These are phyloP conservation scores for Grantiella picta DNA, from an alignment of 2,113 vertebrate species.

Conservation along the genomic window DNA sequence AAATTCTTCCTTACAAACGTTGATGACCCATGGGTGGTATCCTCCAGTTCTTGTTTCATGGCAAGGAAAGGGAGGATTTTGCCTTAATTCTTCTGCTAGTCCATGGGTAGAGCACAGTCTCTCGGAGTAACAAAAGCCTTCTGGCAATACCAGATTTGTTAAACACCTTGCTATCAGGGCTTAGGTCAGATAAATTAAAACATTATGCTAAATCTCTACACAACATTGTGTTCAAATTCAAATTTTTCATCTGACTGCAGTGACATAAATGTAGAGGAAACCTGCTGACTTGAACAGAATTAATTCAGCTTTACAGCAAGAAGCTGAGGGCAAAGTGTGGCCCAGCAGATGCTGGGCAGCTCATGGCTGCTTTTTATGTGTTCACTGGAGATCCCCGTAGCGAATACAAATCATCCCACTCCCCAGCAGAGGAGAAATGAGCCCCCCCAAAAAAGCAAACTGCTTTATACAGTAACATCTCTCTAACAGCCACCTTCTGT, in stretches of 20 bases:
- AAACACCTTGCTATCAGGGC: background rate
- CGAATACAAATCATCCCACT: background rate
- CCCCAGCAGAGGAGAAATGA: background rate
- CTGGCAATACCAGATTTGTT: background rate
- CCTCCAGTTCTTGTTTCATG: accelerated
- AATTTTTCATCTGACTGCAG: background rate
- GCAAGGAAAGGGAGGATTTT: background rate
- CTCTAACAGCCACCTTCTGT: background rate
- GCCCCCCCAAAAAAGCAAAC: background rate
- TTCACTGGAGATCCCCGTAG: background rate
- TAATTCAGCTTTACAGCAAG: background rate
- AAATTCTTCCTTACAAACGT: background rate
- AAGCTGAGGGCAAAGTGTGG: background rate
- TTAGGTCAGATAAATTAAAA: background rate
- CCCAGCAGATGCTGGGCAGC: background rate
- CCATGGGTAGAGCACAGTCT: background rate
- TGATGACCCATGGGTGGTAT: accelerated
- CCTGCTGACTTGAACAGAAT: background rate
- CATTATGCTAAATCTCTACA: background rate
- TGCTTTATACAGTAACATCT: background rate
- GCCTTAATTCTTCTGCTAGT: background rate
- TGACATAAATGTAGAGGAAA: background rate
- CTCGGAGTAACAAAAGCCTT: background rate
- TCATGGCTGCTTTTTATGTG: background rate
- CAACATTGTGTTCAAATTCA: background rate